phyloP scores from a whole-genome alignment of 2,113 vertebrate species.

The Gavialis gangeticus region DNA sequence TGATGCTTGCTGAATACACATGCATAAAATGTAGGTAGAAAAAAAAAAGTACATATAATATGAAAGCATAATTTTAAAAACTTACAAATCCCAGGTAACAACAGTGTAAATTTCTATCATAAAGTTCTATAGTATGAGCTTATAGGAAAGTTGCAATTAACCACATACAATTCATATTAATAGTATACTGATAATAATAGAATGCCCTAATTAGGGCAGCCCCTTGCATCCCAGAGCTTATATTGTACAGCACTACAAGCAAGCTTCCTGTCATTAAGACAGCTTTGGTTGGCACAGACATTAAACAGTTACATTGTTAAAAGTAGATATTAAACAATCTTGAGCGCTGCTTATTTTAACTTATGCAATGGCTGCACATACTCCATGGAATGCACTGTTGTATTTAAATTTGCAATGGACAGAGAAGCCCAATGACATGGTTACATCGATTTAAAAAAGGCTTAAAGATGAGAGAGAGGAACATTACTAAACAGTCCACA shows the following conservation, averaged over 20 bases:
- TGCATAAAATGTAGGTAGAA: background rate
- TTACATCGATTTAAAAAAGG: background rate
- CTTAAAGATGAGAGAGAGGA: no score
- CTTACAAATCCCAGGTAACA: background rate
- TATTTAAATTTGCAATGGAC: background rate
- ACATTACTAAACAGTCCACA: no score
- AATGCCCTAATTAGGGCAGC: background rate
- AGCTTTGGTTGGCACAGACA: background rate
- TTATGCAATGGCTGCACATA: background rate
- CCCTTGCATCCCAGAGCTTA: background rate
- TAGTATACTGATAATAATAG: background rate
- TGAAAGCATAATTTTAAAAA: background rate
- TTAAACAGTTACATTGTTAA: background rate
- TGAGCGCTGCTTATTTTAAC: background rate
- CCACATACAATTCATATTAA: background rate
- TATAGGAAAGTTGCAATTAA: background rate
- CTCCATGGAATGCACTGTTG: background rate
- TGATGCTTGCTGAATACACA: background rate
- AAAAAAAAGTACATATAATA: background rate
- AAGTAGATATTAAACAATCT: background rate
- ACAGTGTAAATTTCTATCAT: background rate
- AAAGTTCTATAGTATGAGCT: background rate
- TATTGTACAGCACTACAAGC: background rate
- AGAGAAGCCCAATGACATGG: rapidly evolving
- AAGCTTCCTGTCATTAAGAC: background rate